These are phyloP conservation scores for Parelbella ahira DNA, from an alignment of 2,888 invertebrate species.

Conservation along the genomic window DNA sequence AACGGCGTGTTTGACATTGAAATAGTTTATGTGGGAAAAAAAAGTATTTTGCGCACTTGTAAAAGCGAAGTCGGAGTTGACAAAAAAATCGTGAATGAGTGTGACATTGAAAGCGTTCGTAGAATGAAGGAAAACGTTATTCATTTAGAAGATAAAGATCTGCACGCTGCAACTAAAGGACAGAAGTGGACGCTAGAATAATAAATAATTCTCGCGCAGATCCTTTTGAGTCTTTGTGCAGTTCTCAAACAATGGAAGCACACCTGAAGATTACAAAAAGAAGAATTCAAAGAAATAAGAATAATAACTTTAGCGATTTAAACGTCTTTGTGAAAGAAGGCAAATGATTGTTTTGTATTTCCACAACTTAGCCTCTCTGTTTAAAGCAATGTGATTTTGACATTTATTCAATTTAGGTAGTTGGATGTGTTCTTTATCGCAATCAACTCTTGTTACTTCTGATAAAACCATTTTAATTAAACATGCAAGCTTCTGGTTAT, in stretches of 20 bases:
- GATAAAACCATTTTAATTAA: too few species aligned
- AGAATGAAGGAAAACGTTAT: constrained; percentile 9
- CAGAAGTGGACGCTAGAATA: constrained; percentile 12
- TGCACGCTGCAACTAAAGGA: constrained; percentile 5
- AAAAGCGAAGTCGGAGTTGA: too few species aligned
- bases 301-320: constrained; percentile 9
- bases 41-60: too few species aligned
- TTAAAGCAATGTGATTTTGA: too few species aligned
- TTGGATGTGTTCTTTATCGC: too few species aligned
- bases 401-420: too few species aligned
- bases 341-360: constrained; percentile 7
- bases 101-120: neutral
- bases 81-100: too few species aligned
- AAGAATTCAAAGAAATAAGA: constrained; percentile 9
- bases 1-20: too few species aligned
- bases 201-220: constrained; percentile 16
- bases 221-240: constrained; percentile 14
- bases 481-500: too few species aligned
- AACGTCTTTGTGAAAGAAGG: constrained; percentile 11
- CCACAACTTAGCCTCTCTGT: too few species aligned
- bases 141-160: constrained; percentile 6
- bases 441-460: too few species aligned
- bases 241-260: constrained; percentile 14
- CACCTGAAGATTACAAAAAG: constrained; percentile 14
- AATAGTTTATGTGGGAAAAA: too few species aligned